Percentiles rank a stretch among this genome's conserved stretches.
phyloP scores from a whole-genome alignment of 35 echinoderm and acorn worm species.

The Holothuria glaberrima region DNA sequence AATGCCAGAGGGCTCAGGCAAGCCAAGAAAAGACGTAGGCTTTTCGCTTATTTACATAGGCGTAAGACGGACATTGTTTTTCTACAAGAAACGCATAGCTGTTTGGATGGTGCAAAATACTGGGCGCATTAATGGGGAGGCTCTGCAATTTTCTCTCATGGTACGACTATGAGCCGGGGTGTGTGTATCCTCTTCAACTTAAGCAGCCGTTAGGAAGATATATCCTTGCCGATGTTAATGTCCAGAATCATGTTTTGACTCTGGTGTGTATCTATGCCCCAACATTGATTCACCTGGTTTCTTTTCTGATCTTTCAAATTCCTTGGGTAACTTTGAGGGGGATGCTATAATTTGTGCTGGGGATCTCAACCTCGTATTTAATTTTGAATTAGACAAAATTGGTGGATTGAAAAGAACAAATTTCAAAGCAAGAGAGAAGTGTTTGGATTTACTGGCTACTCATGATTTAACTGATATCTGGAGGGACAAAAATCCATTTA shows the following conservation, averaged over 20 bases:
- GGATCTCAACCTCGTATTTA: conserved; percentile 33
- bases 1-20: too few species aligned
- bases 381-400: conserved; percentile 26
- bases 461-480: too few species aligned
- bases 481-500: too few species aligned
- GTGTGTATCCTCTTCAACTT: background rate
- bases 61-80: conserved; percentile 33
- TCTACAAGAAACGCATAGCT: conserved; percentile 33
- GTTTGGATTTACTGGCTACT: too few species aligned
- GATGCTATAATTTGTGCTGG: too few species aligned
- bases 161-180: background rate
- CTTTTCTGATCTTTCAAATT: background rate
- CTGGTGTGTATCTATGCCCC: conserved; percentile 28
- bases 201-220: background rate
- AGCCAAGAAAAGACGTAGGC: too few species aligned
- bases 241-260: background rate
- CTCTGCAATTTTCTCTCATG: background rate
- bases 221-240: conserved; percentile 7
- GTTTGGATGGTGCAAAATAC: background rate
- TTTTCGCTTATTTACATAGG: too few species aligned
- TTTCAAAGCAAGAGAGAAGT: too few species aligned
- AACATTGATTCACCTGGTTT: background rate
- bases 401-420: background rate
- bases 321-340: background rate
- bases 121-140: conserved; percentile 41